A percentile compares a stretch with the other conserved stretches of the same genome.
Evolutionary conservation across 2,888 invertebrate species (phyloP).

Genomic region (Liposcelis brunnea): DNA sequence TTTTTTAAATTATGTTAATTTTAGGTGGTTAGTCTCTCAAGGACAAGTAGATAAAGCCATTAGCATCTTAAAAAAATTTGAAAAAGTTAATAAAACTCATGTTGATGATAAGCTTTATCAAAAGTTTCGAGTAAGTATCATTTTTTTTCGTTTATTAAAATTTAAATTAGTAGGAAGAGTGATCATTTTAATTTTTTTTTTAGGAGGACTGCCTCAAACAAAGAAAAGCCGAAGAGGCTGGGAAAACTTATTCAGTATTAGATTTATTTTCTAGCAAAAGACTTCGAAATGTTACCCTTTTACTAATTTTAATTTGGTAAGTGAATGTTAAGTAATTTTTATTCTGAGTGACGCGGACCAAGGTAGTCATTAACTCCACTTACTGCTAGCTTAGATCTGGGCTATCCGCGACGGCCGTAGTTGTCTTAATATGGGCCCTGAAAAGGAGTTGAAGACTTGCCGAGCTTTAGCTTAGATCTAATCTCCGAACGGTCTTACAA

Average conservation of each 20-base stretch:
- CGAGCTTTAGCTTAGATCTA: too few relatives aligned
- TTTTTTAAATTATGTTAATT: constrained; percentile 11
- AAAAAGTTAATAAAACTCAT: constrained; percentile 56
- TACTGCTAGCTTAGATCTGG: neutral
- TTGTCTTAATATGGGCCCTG: too few relatives aligned
- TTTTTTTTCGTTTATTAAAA: neutral
- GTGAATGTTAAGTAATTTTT: constrained; percentile 11
- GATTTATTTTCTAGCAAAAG: constrained; percentile 67
- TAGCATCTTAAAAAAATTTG: constrained; percentile 58
- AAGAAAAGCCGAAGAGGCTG: constrained; percentile 43
- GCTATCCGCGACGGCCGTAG: too few relatives aligned
- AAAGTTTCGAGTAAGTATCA: constrained; percentile 46
- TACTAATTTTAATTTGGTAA: constrained; percentile 65
- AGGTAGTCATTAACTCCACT: neutral
- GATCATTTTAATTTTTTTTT: constrained; percentile 17
- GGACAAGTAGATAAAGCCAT: constrained; percentile 66
- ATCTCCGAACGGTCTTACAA: neutral
- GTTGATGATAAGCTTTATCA: constrained; percentile 56
- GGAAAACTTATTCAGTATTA: constrained; percentile 55
- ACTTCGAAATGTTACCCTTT: constrained; percentile 53
- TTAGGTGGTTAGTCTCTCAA: constrained; percentile 72
- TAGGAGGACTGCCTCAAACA: constrained; percentile 49
- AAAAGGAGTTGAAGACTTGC: too few relatives aligned
- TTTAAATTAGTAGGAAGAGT: too few relatives aligned
- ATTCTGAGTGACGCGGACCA: neutral